phyloP scores from a whole-genome alignment of 2,113 vertebrate genomes.

The Lathamus discolor region DNA sequence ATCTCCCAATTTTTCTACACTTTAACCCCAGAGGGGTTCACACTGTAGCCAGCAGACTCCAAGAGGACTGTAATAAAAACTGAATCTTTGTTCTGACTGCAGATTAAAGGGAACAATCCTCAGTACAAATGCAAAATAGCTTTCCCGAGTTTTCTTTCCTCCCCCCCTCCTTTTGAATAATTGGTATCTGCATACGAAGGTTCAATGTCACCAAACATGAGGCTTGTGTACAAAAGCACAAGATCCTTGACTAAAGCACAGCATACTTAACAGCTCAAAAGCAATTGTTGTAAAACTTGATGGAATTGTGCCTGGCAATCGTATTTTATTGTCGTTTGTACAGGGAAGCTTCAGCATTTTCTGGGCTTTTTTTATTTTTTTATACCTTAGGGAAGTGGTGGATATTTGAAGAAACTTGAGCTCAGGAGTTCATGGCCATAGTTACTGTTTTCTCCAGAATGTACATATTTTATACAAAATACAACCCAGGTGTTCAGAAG shows the following conservation, averaged over 20 bases:
- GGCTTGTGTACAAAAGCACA: slow-evolving; percentile 69
- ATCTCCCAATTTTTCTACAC: slow-evolving; percentile 69
- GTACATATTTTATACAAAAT: slow-evolving; percentile 57
- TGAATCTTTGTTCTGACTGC: slow-evolving; percentile 45
- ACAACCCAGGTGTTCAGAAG: slow-evolving; percentile 40
- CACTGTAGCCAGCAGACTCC: slow-evolving; percentile 38
- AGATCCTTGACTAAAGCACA: slow-evolving; percentile 73
- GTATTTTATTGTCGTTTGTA: slow-evolving; percentile 67
- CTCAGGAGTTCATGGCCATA: slow-evolving; percentile 63
- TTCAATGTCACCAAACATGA: slow-evolving; percentile 72
- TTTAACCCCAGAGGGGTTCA: slow-evolving; percentile 51
- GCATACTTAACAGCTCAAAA: slow-evolving; percentile 70
- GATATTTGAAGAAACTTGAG: slow-evolving; percentile 50
- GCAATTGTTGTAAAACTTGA: slow-evolving; percentile 72
- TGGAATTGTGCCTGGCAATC: slow-evolving; percentile 61
- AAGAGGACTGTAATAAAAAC: slow-evolving; percentile 38
- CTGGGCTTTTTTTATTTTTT: background rate
- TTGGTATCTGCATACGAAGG: slow-evolving; percentile 55
- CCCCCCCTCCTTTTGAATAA: slow-evolving; percentile 40
- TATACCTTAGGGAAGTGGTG: slow-evolving; percentile 36
- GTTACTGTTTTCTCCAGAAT: slow-evolving; percentile 60
- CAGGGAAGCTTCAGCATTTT: slow-evolving; percentile 56
- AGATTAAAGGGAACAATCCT: slow-evolving; percentile 64
- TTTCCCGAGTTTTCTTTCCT: slow-evolving; percentile 53
- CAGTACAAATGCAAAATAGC: slow-evolving; percentile 48